Base-by-base conservation (phyloP, 2,113 vertebrate genomes). In the Polypterus senegalus region DNA sequence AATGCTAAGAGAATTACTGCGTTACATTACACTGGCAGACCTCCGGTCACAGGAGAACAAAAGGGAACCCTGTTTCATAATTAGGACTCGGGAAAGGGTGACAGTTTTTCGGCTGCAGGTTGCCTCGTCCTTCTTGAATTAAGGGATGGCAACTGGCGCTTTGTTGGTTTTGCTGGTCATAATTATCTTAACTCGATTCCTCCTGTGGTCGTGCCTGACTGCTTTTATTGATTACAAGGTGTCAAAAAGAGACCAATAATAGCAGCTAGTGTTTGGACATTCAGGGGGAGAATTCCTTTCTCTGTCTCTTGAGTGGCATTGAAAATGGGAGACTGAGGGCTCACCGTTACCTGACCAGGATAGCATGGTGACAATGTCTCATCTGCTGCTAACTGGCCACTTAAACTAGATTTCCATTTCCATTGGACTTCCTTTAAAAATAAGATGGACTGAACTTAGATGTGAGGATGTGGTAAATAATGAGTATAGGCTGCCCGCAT, bases 151-250 rank as follows among this genome's bases (percentile, higher is more conserved):
- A 69, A 71, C 86, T 1, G 70, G 63, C 52, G 69, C 75, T n/a
- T 81, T 90, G 67, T 9, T 86, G 76, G 49, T 69, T 67, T 73
- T 86, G 46, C 59, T 88, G 45, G 73, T 81, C 27, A 9, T 79
- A 52, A 72, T 87, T 67, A 70, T 89, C 68, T 70, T 87, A 46
- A 73, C 73, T 1, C 77, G 83, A 10, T 85, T 85, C 67, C 6
- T 89, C 55, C 63, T 88, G 58, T 88, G 87, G 87, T 81, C 80
- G 66, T 86, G 79, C 61, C 72, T 88, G 1, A 78, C 75, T 48
- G 49, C 71, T 66, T 82, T 79, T 61, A 57, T 88, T 3, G 79
- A 84, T 59, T 58, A 74, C 11, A 77, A 79, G 61, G 8, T 83
- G 69, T 70, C 76, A n/a, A 71, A 1, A 68, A 84, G 81, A 63